phyloP scores from a whole-genome alignment of 2,888 invertebrate species.

The Torymus texanus region DNA sequence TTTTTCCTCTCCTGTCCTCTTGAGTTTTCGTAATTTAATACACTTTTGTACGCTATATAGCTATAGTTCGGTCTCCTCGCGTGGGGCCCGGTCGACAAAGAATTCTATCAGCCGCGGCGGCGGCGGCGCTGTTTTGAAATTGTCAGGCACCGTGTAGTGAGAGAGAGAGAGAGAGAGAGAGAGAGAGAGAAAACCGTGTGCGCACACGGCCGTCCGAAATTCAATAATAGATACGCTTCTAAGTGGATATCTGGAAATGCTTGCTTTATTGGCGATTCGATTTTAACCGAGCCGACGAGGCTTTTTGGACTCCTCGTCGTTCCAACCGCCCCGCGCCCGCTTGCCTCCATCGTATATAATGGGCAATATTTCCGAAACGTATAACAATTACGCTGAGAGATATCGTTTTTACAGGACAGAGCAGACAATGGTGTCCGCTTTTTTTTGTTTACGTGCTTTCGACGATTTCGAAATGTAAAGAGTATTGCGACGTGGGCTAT shows the following conservation, averaged over 20 bases:
- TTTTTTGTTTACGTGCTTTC: too few species aligned
- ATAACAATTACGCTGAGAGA: too few species aligned
- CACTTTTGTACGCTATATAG: conserved; percentile 28
- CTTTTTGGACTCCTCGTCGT: too few species aligned
- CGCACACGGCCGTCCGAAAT: background rate
- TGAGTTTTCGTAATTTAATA: conserved; percentile 32
- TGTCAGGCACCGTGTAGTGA: conserved; percentile 9
- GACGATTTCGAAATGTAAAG: too few species aligned
- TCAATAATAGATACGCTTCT: conserved; percentile 32
- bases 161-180: too few species aligned
- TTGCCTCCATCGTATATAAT: background rate
- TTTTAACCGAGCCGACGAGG: conserved; percentile 1
- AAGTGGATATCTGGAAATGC: conserved; percentile 12
- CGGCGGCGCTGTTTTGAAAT: conserved; percentile 20
- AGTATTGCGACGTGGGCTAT: too few species aligned
- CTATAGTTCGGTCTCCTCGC: background rate
- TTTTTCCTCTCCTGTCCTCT: background rate
- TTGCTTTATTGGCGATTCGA: conserved; percentile 43
- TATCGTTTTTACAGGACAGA: too few species aligned
- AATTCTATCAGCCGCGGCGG: conserved; percentile 19
- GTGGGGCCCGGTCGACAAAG: conserved; percentile 33
- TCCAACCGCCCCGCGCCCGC: too few species aligned
- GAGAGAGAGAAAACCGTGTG: too few species aligned
- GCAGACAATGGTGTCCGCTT: too few species aligned
- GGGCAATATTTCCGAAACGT: background rate